phyloP scores from a whole-genome alignment of 2,888 invertebrate species.

The Neoaliturus tenellus region DNA sequence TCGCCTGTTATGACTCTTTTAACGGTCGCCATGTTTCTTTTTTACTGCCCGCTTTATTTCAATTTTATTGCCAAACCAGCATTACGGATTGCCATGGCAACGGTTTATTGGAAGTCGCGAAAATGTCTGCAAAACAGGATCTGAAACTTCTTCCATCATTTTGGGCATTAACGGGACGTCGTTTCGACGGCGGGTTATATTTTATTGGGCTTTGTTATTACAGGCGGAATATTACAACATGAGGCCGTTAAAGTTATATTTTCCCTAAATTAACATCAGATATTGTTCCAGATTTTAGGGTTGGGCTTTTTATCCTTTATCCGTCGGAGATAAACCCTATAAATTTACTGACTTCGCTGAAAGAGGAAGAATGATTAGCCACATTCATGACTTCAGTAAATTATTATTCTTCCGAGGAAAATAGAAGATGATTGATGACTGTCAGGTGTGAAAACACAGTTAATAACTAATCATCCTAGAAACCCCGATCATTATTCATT shows the following conservation, averaged over 20 bases:
- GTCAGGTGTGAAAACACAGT: background rate
- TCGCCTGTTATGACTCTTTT: slow-evolving; percentile 55
- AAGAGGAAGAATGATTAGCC: background rate
- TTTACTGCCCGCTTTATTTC: slow-evolving; percentile 51
- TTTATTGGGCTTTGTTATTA: slow-evolving; percentile 43
- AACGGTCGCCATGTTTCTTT: slow-evolving; percentile 53
- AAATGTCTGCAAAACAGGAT: slow-evolving; percentile 54
- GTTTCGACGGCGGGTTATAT: slow-evolving; percentile 4
- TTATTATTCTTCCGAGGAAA: background rate
- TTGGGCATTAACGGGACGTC: slow-evolving; percentile 43
- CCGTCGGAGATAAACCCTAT: background rate
- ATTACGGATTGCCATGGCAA: slow-evolving; percentile 54
- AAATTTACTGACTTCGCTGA: background rate
- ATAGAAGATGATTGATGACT: background rate
- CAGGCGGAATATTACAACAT: slow-evolving; percentile 18
- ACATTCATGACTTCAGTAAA: background rate
- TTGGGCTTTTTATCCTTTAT: background rate
- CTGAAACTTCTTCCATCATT: slow-evolving; percentile 51
- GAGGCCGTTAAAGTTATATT: slow-evolving; percentile 18
- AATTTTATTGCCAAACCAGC: slow-evolving; percentile 51
- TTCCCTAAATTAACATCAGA: slow-evolving; percentile 43
- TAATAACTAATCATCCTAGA: slow-evolving; percentile 7
- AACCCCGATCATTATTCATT: background rate
- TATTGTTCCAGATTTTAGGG: slow-evolving; percentile 23
- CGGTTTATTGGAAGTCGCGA: slow-evolving; percentile 48